phyloP scores from a whole-genome alignment of 2,797 vertebrate genomes.

The Chiroxiphia lanceolata region DNA sequence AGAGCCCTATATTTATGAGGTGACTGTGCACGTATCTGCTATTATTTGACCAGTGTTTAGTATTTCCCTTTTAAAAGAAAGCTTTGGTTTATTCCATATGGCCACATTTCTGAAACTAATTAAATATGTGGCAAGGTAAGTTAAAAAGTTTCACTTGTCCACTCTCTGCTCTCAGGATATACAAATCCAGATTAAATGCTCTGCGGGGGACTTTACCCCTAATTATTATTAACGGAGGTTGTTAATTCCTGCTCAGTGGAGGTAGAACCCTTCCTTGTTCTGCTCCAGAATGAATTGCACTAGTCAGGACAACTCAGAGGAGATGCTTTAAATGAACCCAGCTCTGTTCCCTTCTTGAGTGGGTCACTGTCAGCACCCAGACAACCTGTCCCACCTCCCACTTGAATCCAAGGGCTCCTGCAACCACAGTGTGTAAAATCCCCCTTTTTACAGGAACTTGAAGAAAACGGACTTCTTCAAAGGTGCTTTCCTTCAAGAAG shows the following conservation, averaged over 20 bases:
- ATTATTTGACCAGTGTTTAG: neutral
- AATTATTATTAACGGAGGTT: neutral
- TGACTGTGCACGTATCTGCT: neutral
- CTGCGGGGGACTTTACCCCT: neutral
- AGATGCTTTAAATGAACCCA: neutral
- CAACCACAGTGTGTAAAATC: neutral
- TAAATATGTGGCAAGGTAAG: neutral
- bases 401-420: neutral
- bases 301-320: neutral
- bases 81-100: neutral
- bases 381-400: neutral
- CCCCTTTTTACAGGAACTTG: neutral
- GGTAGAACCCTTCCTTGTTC: neutral
- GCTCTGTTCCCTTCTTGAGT: neutral
- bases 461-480: neutral
- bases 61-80: neutral
- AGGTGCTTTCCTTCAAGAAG: neutral
- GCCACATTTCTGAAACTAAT: neutral
- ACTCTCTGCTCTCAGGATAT: neutral
- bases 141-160: neutral
- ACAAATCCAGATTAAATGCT: neutral
- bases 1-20: neutral
- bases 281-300: neutral
- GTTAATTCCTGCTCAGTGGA: neutral
- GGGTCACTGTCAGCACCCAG: neutral